These are phyloP conservation scores for Lepidocyrtoides sp. DNA, from an alignment of 2,888 invertebrate genomes.

Conservation along the genomic window DNA sequence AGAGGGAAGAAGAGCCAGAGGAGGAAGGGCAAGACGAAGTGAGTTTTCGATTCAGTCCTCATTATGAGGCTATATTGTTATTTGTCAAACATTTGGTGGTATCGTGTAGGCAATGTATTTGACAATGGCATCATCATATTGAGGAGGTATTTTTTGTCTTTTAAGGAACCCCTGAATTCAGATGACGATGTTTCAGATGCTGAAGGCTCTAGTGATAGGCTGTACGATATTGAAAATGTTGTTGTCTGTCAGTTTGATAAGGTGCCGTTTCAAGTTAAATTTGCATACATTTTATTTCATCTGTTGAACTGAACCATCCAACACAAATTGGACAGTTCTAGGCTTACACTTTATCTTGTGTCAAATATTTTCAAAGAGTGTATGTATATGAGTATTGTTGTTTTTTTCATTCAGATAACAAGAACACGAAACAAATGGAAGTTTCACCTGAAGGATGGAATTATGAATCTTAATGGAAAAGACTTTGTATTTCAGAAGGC, in stretches of 20 bases:
- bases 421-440: conserved; percentile 99
- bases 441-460: conserved; percentile 99
- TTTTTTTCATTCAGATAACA: conserved; percentile 91
- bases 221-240: conserved; percentile 99
- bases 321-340: no score
- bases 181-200: conserved; percentile 98
- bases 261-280: no score
- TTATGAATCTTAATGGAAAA: conserved; percentile 99
- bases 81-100: no score
- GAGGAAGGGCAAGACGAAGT: conserved; percentile 89
- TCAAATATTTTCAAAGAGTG: no score
- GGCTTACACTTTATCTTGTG: no score
- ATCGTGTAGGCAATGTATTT: no score
- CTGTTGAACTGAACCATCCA: no score
- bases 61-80: not conserved
- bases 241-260: conserved; percentile 99
- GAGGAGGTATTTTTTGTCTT: no score
- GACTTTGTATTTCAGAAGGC: conserved; percentile 99
- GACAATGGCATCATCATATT: no score
- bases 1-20: conserved; percentile 88
- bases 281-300: no score
- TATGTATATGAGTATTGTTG: no score
- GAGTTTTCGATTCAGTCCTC: no score
- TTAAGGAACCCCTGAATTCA: conserved; percentile 98
- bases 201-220: conserved; percentile 93